Evolutionary conservation across 2,113 vertebrate genomes (phyloP).

Genomic region (pig (Sus scrofa)): DNA sequence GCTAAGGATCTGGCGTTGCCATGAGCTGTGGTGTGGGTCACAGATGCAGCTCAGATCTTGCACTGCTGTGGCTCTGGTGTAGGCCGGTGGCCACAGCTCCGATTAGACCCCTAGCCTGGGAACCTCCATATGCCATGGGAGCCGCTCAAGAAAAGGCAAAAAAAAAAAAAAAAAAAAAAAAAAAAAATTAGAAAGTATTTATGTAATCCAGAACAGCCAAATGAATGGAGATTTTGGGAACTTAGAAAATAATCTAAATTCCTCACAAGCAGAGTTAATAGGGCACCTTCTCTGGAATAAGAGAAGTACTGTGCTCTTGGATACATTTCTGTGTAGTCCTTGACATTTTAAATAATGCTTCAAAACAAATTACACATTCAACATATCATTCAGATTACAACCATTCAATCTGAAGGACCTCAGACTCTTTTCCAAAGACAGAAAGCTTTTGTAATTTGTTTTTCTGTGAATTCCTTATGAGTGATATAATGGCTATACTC

Average conservation of each 20-base stretch:
- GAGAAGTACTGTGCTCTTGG: conserved; percentile 49
- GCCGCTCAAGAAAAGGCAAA: no score
- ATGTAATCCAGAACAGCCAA: conserved; percentile 16
- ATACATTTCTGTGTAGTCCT: background rate
- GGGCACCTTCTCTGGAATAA: conserved; percentile 62
- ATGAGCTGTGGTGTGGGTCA: no score
- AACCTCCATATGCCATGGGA: no score
- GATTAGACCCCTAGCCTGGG: no score
- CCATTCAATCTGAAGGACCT: conserved; percentile 52
- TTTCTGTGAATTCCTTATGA: conserved; percentile 37
- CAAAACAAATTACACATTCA: conserved; percentile 73
- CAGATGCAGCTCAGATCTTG: no score
- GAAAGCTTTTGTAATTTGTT: conserved; percentile 57
- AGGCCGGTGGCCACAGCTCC: no score
- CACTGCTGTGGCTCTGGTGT: no score
- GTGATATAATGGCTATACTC: conserved; percentile 35
- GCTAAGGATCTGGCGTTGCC: no score
- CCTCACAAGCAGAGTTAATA: conserved; percentile 64
- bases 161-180: no score
- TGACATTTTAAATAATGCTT: conserved; percentile 69
- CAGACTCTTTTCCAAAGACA: conserved; percentile 45
- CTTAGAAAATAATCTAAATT: conserved; percentile 43
- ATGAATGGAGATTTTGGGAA: conserved; percentile 56
- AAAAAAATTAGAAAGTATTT: conserved; percentile 24
- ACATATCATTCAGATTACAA: background rate